Evolutionary conservation across 2,797 vertebrate species (phyloP).

Genomic region (Anguilla megastoma): DNA sequence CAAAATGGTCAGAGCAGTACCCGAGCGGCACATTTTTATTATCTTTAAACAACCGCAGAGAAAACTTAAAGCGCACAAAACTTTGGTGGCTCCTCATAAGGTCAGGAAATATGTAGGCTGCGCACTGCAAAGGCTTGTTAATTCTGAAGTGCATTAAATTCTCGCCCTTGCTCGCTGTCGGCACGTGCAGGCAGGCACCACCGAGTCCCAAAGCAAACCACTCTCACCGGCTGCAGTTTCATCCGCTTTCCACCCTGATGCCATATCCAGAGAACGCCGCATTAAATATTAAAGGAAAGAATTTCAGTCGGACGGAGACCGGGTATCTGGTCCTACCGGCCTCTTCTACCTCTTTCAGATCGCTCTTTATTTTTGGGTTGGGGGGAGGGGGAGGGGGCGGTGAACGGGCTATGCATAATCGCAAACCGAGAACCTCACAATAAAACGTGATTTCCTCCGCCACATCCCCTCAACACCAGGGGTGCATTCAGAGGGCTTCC

Average conservation of each 20-base stretch:
- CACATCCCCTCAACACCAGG: neutral
- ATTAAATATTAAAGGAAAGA: slow-evolving; percentile 12
- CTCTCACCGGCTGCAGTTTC: neutral
- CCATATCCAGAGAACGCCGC: neutral
- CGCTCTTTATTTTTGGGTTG: neutral
- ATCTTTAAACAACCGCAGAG: too few relatives aligned
- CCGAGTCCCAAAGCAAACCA: neutral
- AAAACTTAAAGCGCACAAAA: too few relatives aligned
- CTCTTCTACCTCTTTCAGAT: neutral
- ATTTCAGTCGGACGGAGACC: neutral
- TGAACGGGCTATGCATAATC: neutral
- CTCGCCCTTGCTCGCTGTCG: neutral
- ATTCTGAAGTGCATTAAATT: too few relatives aligned
- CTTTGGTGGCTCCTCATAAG: too few relatives aligned
- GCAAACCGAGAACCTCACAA: too few relatives aligned
- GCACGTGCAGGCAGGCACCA: neutral
- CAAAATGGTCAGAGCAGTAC: too few relatives aligned
- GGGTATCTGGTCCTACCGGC: neutral
- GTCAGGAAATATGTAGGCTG: too few relatives aligned
- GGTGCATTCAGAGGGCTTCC: neutral
- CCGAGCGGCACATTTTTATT: too few relatives aligned
- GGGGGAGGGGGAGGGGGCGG: neutral
- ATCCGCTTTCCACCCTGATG: neutral
- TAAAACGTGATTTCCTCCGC: too few relatives aligned
- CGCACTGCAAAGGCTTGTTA: too few relatives aligned